A percentile compares a stretch with the other conserved stretches of the same genome.
Evolutionary conservation across 2,113 vertebrate genomes (phyloP).

Genomic region (Caranx melampygus): DNA sequence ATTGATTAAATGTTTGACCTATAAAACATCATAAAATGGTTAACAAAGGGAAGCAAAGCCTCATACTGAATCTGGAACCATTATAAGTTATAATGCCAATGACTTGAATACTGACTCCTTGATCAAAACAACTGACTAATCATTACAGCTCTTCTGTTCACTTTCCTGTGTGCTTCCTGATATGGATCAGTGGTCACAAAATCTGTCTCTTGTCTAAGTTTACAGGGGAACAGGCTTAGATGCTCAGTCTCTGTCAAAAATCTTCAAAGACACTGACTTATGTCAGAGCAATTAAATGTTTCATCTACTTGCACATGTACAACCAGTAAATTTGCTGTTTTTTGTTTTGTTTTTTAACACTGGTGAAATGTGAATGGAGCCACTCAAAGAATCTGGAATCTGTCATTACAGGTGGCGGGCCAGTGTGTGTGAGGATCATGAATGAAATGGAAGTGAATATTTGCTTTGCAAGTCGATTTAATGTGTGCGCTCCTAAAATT

Average conservation of each 20-base stretch:
- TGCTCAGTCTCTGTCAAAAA: not conserved
- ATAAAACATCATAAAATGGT: not conserved
- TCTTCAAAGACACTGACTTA: not conserved
- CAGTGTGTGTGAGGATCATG: too few relatives aligned
- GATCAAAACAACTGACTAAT: not conserved
- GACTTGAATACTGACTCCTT: not conserved
- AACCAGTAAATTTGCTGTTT: too few relatives aligned
- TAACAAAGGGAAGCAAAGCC: not conserved
- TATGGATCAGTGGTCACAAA: not conserved
- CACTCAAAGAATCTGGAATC: too few relatives aligned
- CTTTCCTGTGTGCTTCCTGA: too few relatives aligned
- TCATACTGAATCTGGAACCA: not conserved
- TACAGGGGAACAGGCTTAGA: not conserved
- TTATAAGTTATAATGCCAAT: too few relatives aligned
- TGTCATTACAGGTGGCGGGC: too few relatives aligned
- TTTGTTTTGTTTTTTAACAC: too few relatives aligned
- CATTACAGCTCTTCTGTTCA: not conserved
- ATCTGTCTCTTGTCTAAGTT: not conserved
- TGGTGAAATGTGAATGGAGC: too few relatives aligned
- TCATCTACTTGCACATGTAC: too few relatives aligned
- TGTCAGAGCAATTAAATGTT: not conserved
- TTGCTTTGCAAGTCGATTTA: too few relatives aligned
- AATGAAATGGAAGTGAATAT: too few relatives aligned
- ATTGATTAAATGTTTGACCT: not conserved
- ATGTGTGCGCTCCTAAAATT: too few relatives aligned